phyloP scores from a whole-genome alignment of 2,888 invertebrate genomes.

The Sminthurinus aureus region DNA sequence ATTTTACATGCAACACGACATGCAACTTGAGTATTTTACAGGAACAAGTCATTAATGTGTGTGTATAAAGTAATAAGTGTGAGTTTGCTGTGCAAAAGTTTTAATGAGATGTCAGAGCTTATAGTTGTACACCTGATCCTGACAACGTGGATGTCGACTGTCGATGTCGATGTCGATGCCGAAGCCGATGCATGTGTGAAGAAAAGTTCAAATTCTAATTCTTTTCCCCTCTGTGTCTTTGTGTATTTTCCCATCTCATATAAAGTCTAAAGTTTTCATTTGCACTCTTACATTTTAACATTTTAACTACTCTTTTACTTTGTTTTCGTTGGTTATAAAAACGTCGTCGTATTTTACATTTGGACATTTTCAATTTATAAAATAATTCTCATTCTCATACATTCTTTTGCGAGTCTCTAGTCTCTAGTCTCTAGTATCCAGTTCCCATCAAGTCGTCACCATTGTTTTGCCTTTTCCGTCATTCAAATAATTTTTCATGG shows the following conservation, averaged over 20 bases:
- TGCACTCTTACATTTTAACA: no score
- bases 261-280: not conserved
- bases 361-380: no score
- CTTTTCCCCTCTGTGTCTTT: not conserved
- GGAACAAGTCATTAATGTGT: not conserved
- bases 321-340: no score
- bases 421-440: not conserved
- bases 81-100: constrained; percentile 41
- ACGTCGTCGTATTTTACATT: no score
- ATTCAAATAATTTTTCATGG: no score
- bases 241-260: not conserved
- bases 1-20: not conserved
- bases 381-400: no score
- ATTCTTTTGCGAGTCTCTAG: no score
- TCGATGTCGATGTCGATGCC: not conserved
- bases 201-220: not conserved
- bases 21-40: not conserved
- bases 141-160: not conserved
- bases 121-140: constrained; percentile 45
- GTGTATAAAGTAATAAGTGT: not conserved
- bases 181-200: not conserved
- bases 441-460: not conserved
- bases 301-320: no score
- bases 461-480: not conserved
- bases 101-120: constrained; percentile 45